Evolutionary conservation across 2,888 invertebrate species (phyloP).

Genomic region (Lucinisca nassula): DNA sequence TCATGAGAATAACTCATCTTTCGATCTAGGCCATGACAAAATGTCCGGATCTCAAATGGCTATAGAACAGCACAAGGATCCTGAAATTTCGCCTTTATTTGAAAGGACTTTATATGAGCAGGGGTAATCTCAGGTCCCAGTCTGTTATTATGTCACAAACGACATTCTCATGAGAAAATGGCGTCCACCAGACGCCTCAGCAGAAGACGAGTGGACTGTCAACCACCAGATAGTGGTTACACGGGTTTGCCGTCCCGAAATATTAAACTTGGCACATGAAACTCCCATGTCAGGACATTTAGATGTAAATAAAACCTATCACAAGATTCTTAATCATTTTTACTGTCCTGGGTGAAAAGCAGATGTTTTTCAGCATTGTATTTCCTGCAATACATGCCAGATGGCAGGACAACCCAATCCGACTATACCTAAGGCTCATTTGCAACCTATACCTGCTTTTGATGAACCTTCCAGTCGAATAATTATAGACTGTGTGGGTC

Average conservation of each 20-base stretch:
- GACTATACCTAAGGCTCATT: conserved; percentile 37
- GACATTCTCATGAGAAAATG: conserved; percentile 64
- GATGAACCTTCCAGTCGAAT: conserved; percentile 55
- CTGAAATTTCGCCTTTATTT: conserved; percentile 39
- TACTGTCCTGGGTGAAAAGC: conserved; percentile 48
- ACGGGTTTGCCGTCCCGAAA: conserved; percentile 27
- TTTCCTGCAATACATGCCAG: conserved; percentile 54
- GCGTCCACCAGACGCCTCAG: conserved; percentile 48
- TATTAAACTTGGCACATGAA: conserved; percentile 55
- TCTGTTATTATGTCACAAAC: conserved; percentile 50
- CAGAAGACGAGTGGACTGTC: conserved; percentile 53
- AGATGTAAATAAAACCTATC: conserved; percentile 56
- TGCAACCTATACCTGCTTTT: conserved; percentile 57
- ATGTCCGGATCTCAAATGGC: conserved; percentile 39
- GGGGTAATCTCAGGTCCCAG: conserved; percentile 18
- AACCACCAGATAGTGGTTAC: conserved; percentile 60
- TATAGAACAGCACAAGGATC: conserved; percentile 50
- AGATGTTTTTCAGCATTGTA: conserved; percentile 47
- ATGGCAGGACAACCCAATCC: conserved; percentile 62
- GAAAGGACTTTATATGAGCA: too few relatives aligned
- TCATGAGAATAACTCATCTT: background rate
- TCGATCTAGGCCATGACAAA: conserved; percentile 1
- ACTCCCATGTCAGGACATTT: conserved; percentile 59
- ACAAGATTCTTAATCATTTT: conserved; percentile 50
- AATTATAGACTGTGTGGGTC: conserved; percentile 60